These are phyloP conservation scores for Antitype chi DNA, from an alignment of 2,888 invertebrate genomes.

Conservation along the genomic window DNA sequence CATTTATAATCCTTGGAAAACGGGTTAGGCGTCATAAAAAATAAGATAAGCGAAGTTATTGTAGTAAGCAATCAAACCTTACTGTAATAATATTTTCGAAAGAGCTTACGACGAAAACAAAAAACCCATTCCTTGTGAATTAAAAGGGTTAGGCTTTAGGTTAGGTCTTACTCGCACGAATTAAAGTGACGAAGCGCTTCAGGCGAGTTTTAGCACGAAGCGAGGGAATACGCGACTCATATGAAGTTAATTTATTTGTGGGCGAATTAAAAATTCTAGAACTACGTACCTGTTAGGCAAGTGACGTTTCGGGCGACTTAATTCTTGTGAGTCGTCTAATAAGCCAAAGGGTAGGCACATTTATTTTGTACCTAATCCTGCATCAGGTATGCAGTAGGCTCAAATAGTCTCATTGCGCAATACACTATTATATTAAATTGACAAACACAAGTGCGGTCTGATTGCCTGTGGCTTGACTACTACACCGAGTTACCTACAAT, in stretches of 20 bases:
- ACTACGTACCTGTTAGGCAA: too few relatives aligned
- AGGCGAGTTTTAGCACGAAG: too few relatives aligned
- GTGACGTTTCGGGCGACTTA: too few relatives aligned
- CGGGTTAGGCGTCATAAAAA: background rate
- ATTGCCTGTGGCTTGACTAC: slow-evolving; percentile 4
- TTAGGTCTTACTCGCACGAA: too few relatives aligned
- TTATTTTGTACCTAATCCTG: background rate
- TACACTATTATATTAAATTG: background rate
- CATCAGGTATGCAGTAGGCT: background rate
- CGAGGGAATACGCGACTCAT: too few relatives aligned
- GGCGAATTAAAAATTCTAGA: too few relatives aligned
- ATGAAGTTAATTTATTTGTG: too few relatives aligned
- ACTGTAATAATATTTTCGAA: slow-evolving; percentile 4
- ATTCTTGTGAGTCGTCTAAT: too few relatives aligned
- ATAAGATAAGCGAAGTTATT: too few relatives aligned
- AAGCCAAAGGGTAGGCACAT: background rate
- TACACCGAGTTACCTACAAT: background rate
- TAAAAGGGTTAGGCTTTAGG: background rate
- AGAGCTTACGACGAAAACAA: slow-evolving; percentile 6
- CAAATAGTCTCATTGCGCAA: background rate
- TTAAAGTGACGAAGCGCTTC: too few relatives aligned
- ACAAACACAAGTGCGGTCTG: slow-evolving; percentile 10
- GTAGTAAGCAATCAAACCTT: background rate
- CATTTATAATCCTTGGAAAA: background rate
- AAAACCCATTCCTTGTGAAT: slow-evolving; percentile 1